Conservation (phyloP, 1,140 invertebrate species). For the Acromyrmex charruanus region DNA sequence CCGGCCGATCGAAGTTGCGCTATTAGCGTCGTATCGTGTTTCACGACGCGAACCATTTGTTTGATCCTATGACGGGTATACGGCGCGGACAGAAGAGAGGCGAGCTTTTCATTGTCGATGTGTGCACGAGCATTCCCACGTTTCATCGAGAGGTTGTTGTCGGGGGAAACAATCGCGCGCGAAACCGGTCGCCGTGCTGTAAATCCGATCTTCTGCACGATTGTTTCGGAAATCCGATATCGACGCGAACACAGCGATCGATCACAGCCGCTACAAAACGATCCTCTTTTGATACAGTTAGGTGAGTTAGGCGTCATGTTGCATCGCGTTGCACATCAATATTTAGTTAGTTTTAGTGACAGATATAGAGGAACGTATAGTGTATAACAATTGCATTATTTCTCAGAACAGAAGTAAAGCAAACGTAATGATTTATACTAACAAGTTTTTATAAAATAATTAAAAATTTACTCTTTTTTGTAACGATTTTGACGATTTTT, state of each 20-base stretch:
- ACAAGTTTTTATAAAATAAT: too few relatives aligned
- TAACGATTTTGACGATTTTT: too few relatives aligned
- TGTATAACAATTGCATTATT: not conserved
- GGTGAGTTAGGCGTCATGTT: conserved; percentile 11
- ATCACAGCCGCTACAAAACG: conserved; percentile 53
- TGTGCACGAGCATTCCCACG: conserved; percentile 80
- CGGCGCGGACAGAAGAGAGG: conserved; percentile 68
- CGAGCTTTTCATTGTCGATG: conserved; percentile 76
- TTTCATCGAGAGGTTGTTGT: conserved; percentile 77
- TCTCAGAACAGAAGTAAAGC: not conserved
- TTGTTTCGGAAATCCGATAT: conserved; percentile 72
- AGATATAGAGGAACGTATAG: not conserved
- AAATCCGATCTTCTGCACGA: conserved; percentile 67
- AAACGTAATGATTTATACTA: too few relatives aligned
- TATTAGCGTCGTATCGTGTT: conserved; percentile 81
- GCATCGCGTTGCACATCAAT: not conserved
- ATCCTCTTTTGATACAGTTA: conserved; percentile 39
- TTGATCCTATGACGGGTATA: conserved; percentile 77
- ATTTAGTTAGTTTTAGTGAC: not conserved
- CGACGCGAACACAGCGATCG: conserved; percentile 26
- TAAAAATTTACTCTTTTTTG: too few relatives aligned
- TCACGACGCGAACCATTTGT: conserved; percentile 81
- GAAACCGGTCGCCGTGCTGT: conserved; percentile 54
- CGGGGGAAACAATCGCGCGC: conserved; percentile 77
- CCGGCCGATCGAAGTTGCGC: conserved; percentile 61